A percentile compares a stretch with the other conserved stretches of the same genome.
Conservation (phyloP, 2,113 vertebrate genomes). For the Hippocampus guttulatus region DNA sequence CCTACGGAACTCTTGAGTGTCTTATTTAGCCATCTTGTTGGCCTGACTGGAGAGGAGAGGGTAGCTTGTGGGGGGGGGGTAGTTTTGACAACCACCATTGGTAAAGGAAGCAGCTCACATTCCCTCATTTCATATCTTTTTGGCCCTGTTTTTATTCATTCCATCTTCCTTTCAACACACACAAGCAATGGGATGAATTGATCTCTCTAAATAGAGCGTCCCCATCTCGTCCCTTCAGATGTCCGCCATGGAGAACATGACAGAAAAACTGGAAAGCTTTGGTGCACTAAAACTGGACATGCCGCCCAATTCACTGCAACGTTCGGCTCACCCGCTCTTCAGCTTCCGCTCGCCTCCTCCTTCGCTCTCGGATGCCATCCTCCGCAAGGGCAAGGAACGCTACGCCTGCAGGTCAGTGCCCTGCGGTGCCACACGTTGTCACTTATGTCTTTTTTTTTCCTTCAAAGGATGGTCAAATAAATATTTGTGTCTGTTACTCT, state of each 20-base stretch:
- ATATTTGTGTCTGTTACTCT: background rate
- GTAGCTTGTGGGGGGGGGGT: constrained; percentile 9
- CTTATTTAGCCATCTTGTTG: constrained; percentile 51
- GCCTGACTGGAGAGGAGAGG: constrained; percentile 24
- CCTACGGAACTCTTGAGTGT: constrained; percentile 59
- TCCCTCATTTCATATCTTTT: constrained; percentile 49
- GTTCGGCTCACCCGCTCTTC: constrained; percentile 91
- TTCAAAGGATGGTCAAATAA: background rate
- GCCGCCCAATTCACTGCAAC: constrained; percentile 82
- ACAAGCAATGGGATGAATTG: background rate
- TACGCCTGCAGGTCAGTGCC: constrained; percentile 91
- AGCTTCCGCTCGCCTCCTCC: constrained; percentile 92
- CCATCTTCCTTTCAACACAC: constrained; percentile 9
- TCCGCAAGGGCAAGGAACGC: constrained; percentile 98
- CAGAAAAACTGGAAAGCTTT: constrained; percentile 94
- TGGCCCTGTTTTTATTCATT: constrained; percentile 48
- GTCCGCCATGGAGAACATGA: constrained; percentile 98
- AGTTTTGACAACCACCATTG: constrained; percentile 78
- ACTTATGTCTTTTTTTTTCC: background rate
- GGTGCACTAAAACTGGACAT: constrained; percentile 88
- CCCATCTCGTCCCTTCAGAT: constrained; percentile 70
- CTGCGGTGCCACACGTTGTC: background rate
- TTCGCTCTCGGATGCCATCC: constrained; percentile 93
- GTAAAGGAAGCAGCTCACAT: constrained; percentile 74
- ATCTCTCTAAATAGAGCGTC: background rate